Evolutionary conservation across 2,113 vertebrate species (phyloP).

Genomic region (Eolophus roseicapilla): DNA sequence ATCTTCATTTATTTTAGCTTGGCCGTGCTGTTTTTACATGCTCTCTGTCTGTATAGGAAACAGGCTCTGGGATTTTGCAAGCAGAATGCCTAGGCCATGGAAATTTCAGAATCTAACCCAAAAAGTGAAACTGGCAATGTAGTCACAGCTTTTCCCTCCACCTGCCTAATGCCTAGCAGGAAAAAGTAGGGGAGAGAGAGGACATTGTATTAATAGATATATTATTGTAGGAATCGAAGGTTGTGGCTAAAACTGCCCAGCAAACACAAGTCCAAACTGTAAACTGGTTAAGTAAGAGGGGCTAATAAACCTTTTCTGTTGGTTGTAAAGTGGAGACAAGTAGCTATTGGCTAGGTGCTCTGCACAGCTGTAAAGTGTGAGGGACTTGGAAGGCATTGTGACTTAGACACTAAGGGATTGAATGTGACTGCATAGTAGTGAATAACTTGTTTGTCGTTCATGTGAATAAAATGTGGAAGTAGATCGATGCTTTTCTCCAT

Average conservation of each 20-base stretch:
- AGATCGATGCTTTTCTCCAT: conserved; percentile 71
- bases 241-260: not conserved
- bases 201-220: not conserved
- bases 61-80: not conserved
- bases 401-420: conserved; percentile 48
- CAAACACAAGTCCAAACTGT: not conserved
- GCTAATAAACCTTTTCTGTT: conserved; percentile 49
- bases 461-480: conserved; percentile 72
- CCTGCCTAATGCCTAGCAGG: not conserved
- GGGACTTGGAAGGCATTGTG: conserved; percentile 62
- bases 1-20: not conserved
- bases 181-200: not conserved
- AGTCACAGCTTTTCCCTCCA: not conserved
- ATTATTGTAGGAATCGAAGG: not conserved
- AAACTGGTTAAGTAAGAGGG: conserved; percentile 49
- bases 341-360: conserved; percentile 65
- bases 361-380: conserved; percentile 62
- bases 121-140: not conserved
- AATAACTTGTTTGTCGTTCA: conserved; percentile 69
- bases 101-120: not conserved
- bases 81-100: not conserved
- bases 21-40: not conserved
- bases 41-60: not conserved
- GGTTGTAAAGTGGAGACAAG: conserved; percentile 33
- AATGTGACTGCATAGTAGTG: conserved; percentile 52